Conservation (phyloP, 2,888 invertebrate genomes). For the Pyrgus malvae region DNA sequence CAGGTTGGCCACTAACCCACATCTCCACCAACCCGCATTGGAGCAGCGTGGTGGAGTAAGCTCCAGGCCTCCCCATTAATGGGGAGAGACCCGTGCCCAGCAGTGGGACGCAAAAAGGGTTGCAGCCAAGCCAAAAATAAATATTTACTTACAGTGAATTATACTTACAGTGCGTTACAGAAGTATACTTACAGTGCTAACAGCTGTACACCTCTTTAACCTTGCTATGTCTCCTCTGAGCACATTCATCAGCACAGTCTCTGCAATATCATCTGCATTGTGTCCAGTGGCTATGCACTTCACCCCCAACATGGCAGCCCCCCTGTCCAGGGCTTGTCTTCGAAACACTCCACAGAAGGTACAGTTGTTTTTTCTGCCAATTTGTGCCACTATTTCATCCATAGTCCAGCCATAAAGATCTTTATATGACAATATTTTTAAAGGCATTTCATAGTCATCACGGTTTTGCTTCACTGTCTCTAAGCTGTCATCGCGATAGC, state of each 20-base stretch:
- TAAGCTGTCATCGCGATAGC: slow-evolving; percentile 97
- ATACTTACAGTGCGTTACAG: too few species aligned
- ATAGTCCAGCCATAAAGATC: slow-evolving; percentile 99
- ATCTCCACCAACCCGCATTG: too few species aligned
- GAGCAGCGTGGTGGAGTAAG: too few species aligned
- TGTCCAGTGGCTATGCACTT: slow-evolving; percentile 98
- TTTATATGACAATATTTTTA: slow-evolving; percentile 97
- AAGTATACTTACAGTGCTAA: slow-evolving; percentile 87
- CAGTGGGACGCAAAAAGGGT: too few species aligned
- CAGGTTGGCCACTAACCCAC: too few species aligned
- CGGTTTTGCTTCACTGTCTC: slow-evolving; percentile 97
- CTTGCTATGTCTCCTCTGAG: slow-evolving; percentile 97
- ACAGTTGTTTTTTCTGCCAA: slow-evolving; percentile 96
- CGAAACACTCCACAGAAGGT: slow-evolving; percentile 98
- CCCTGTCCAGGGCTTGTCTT: slow-evolving; percentile 97
- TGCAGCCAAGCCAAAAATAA: too few species aligned
- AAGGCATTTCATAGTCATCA: slow-evolving; percentile 94
- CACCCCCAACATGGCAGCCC: slow-evolving; percentile 93
- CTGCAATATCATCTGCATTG: slow-evolving; percentile 98
- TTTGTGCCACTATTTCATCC: slow-evolving; percentile 97
- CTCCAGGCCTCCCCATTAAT: too few species aligned
- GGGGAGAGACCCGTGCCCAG: too few species aligned
- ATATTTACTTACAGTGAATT: too few species aligned
- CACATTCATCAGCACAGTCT: slow-evolving; percentile 99
- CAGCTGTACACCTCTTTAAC: slow-evolving; percentile 94